Evolutionary conservation across 2,113 vertebrate species (phyloP).

Genomic region (Amphilophus citrinellus): DNA sequence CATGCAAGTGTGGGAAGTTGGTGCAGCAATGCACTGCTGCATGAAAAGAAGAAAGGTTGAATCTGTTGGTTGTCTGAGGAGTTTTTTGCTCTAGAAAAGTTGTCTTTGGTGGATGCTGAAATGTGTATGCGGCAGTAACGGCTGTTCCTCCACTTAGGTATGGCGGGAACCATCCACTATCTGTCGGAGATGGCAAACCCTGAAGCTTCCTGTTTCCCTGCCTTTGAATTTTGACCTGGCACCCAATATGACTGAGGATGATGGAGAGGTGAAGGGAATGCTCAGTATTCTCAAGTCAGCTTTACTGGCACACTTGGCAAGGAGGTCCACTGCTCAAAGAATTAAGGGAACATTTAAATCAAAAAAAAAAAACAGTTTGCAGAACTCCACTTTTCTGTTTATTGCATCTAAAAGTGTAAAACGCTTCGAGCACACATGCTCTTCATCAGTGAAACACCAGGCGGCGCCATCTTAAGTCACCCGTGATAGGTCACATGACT

Average conservation of each 20-base stretch:
- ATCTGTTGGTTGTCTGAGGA: neutral
- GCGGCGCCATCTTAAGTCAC: no score
- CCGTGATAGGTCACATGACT: no score
- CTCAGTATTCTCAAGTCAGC: neutral
- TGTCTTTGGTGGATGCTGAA: neutral
- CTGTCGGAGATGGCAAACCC: slow-evolving; percentile 90
- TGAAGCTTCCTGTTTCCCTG: slow-evolving; percentile 91
- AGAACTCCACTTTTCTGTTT: no score
- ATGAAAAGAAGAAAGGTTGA: neutral
- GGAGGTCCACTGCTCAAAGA: neutral
- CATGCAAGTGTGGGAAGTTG: no score
- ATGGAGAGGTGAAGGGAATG: neutral
- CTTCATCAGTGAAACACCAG: no score
- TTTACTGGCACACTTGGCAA: neutral
- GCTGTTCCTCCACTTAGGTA: slow-evolving; percentile 82
- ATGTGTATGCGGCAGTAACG: neutral
- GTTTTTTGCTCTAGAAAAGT: rapidly evolving
- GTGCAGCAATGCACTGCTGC: neutral
- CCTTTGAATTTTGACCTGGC: slow-evolving; percentile 90
- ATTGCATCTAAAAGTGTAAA: no score
- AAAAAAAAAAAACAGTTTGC: no score
- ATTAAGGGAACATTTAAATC: neutral
- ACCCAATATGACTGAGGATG: neutral
- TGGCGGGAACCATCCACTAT: slow-evolving; percentile 95
- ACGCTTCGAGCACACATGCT: no score